Base-by-base conservation (phyloP, 2,888 invertebrate genomes). In the Pristionchus maxplancki region DNA sequence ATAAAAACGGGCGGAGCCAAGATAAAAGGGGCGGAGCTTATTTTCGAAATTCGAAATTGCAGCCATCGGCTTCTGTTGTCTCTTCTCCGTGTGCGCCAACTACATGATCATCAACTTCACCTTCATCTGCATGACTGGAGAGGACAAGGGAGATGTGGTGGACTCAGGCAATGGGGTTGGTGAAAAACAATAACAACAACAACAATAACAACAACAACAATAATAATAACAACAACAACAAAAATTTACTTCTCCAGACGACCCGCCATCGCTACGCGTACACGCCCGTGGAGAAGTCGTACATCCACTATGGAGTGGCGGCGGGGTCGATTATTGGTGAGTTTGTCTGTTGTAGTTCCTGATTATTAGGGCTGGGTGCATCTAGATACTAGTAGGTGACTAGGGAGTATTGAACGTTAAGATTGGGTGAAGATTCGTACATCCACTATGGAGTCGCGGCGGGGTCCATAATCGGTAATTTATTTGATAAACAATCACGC, bases 261-360 rank as follows among this genome's bases (percentile, higher is more conserved):
- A 11, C 48, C n/a, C 84, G 84, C 11, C 53, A 84, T 34, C 53
- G 84, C 20, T 89, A 88, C 53, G 62, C 83, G 62, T 89, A 89
- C 84, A 50, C 88, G 20, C 89, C 89, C 20, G 87, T 44, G 31
- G 89, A 89, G 64, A 89, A 89, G 71, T 81, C 82, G 50, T 28
- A 62, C n/a, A 84, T 89, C n/a, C 86, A 82, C 84, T 90, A 88
- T 67, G 74, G 87, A 13, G 89, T 90, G 40, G 90, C 89, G 40
- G 74, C 90, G 9, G 90, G 90, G 20, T 78, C 88, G 24, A 88
- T 90, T 87, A 28, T 90, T 13, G n/a, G n/a, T 58, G 44, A 44
- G 44, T n/a, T n/a, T n/a, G n/a, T n/a, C n/a, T n/a, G n/a, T n/a
- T n/a, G n/a, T n/a, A n/a, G n/a, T n/a, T n/a, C n/a, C n/a, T n/a